Base-by-base conservation (phyloP, 2,113 vertebrate species). In the Passer montanus region DNA sequence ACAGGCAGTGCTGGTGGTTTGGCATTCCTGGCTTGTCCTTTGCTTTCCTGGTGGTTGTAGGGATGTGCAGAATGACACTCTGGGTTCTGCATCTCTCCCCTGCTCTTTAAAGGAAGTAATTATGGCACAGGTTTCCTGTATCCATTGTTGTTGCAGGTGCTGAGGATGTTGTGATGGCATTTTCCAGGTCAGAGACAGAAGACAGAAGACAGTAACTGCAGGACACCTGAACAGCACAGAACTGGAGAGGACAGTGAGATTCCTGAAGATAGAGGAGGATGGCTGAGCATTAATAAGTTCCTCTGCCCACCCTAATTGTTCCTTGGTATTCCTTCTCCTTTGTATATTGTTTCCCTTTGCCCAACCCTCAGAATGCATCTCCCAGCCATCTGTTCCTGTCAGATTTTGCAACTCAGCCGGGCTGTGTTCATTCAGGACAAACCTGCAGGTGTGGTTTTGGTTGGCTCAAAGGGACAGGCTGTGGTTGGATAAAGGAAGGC, bases 111-210 rank as follows among this genome's bases (percentile, higher is more conserved):
- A 74, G 41, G 59, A 83, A 73, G 18, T 47, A 59, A 86, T 43
- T 7, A 9, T n/a, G 50, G 55, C 47, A 58, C 55, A 7, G 1
- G 64, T 90, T 83, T 87, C 64, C 92, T 79, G 46, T 86, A 19
- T 62, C 85, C 17, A 0, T 59, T 87, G n/a, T 66, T 35, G 28
- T 83, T 95, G 26, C 97, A 99, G 99, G 99, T 98, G 99, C 99
- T 28, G 99, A 99, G 97, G 99, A 99, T 8, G 99, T 99, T 89
- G 99, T 99, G 97, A 99, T 99, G 99, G 99, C 99, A 3, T 99
- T 99, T 98, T 99, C 99, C 90, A 98, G 99, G 95, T 99, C 99
- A 97, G 99, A 99, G 97, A 98, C 99, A 3, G 99, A 99, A 96
- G 99, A 99, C 94, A 98, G 99, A 96, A 98, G 99, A 86, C 99